Percentiles rank a stretch among this genome's conserved stretches.
Conservation (phyloP, 2,797 vertebrate genomes). For the Australoheros facetus region DNA sequence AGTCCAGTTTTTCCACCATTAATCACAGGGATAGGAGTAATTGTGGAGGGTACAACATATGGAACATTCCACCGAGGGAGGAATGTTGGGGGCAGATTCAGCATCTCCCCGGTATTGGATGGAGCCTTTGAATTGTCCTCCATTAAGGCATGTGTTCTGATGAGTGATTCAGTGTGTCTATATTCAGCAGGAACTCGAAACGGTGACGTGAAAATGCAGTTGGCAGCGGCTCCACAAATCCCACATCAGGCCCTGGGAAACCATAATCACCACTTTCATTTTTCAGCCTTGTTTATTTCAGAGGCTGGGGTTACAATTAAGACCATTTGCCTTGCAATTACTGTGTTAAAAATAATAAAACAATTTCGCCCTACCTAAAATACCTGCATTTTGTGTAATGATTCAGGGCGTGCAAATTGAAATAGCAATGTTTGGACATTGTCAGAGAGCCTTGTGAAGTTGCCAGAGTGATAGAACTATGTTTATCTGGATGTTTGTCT, state of each 20-base stretch:
- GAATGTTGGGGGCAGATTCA: constrained; percentile 64
- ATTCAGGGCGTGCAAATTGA: constrained; percentile 80
- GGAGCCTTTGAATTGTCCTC: constrained; percentile 65
- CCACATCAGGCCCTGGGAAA: constrained; percentile 84
- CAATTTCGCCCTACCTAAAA: constrained; percentile 80
- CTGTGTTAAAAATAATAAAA: constrained; percentile 88
- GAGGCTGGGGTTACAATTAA: constrained; percentile 86
- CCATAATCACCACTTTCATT: constrained; percentile 85
- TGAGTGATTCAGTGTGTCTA: constrained; percentile 81
- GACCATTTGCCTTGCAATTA: constrained; percentile 86
- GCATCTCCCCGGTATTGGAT: constrained; percentile 65
- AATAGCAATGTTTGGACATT: constrained; percentile 81
- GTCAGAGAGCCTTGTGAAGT: constrained; percentile 67
- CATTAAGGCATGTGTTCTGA: constrained; percentile 79
- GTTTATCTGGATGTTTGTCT: constrained; percentile 75
- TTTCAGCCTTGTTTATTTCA: constrained; percentile 87
- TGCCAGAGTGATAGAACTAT: constrained; percentile 69
- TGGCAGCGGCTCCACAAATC: constrained; percentile 83
- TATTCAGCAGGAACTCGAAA: constrained; percentile 80
- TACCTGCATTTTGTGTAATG: constrained; percentile 79
- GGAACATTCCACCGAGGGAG: constrained; percentile 69
- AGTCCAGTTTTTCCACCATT: constrained; percentile 75
- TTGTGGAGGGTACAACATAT: constrained; percentile 70
- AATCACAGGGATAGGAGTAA: constrained; percentile 67
- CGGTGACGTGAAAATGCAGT: constrained; percentile 83